Evolutionary conservation across 2,888 invertebrate species (phyloP), one percentile per base, ranked within the genome.

Genomic region (Ectemnius lituratus): DNA sequence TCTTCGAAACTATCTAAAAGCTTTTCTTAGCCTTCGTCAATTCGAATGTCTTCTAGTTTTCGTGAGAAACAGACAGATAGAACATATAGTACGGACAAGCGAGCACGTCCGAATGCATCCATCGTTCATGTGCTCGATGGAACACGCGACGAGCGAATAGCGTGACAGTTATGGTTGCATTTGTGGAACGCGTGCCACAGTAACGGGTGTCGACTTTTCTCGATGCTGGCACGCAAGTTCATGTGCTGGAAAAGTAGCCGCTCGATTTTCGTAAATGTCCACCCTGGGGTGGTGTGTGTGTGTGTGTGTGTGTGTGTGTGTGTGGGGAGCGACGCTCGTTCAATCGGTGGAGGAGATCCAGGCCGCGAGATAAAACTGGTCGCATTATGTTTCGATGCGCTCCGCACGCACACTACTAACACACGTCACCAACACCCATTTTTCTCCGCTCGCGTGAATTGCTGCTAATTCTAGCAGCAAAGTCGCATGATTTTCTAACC

Each of bases 121-220:
- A 46, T 67, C 65, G 67, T 68, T 65, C 68, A 52, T 75, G 75
- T 73, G 62, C 59, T 37, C 37, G 49, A 70, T 56, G 60, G 71
- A 72, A 75, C 73, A 74, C 70, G 72, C 82, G 81, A 79, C 78
- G 70, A 81, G 71, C 79, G 76, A 81, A 79, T 79, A 77, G 74
- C 79, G 82, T 81, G 81, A 81, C 81, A 79, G 81, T 77, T 81
- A 79, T 70, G 79, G 73, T 76, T 76, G 75, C 77, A 79, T 82
- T 82, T 75, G 79, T 73, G 81, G 75, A 79, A 79, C 81, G 82
- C 82, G 81, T 79, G 82, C 71, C 66, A 66, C 66, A 70, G 70
- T 82, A 82, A 73, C 82, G 82, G 79, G 82, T 81, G 82, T 82
- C 75, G 70, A 74, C 28, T 67, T 71, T 69, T 37, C 37, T 11